These are phyloP conservation scores for Leptodactylus fuscus DNA, from an alignment of 2,113 vertebrate species.

Conservation along the genomic window DNA sequence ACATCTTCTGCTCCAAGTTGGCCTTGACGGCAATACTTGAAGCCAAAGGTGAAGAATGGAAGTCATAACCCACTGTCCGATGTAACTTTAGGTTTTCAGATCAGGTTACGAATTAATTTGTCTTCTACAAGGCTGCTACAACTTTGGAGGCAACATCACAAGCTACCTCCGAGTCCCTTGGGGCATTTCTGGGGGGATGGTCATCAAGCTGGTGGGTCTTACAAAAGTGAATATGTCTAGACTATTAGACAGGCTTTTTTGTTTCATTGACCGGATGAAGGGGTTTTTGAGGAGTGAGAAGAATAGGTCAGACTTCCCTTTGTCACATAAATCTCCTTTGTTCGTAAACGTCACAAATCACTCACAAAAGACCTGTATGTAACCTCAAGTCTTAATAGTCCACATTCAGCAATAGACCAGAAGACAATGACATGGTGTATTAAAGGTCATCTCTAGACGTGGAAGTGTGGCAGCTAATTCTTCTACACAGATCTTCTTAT, in stretches of 20 bases:
- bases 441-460: background rate
- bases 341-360: background rate
- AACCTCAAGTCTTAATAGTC: background rate
- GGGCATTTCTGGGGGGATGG: conserved; percentile 7
- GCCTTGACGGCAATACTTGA: no score
- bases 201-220: background rate
- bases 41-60: no score
- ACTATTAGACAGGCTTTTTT: background rate
- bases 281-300: background rate
- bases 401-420: background rate
- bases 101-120: background rate
- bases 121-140: background rate
- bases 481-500: no score
- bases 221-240: conserved; percentile 19
- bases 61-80: no score
- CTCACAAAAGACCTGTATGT: background rate
- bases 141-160: background rate
- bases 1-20: no score
- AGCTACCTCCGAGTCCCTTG: background rate
- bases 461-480: background rate
- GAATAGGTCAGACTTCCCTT: conserved; percentile 8
- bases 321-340: background rate
- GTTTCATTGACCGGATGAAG: conserved; percentile 18
- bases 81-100: no score
- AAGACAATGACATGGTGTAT: background rate